Conservation (phyloP, 2,888 invertebrate species). For the Icerya purchasi region DNA sequence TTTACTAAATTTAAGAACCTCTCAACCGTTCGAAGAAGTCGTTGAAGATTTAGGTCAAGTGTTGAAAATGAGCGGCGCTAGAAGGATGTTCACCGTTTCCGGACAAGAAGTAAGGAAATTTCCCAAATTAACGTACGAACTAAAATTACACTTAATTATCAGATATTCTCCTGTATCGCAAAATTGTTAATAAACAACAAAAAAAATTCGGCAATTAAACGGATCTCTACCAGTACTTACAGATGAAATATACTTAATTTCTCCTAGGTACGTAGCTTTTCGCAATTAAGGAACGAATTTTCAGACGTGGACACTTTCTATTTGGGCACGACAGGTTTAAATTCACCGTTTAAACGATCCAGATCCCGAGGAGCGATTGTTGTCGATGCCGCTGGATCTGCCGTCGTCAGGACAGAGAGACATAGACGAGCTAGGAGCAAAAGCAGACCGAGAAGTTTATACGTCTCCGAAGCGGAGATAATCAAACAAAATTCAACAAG, state of each 20-base stretch:
- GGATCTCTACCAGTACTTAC: too few relatives aligned
- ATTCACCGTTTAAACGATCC: slow-evolving; percentile 43
- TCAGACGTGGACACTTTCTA: slow-evolving; percentile 81
- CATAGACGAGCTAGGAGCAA: slow-evolving; percentile 54
- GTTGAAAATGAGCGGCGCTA: slow-evolving; percentile 72
- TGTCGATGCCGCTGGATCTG: slow-evolving; percentile 16
- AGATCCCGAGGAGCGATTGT: slow-evolving; percentile 30
- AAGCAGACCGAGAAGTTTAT: slow-evolving; percentile 61
- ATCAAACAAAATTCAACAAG: slow-evolving; percentile 13
- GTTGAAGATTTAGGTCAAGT: slow-evolving; percentile 81
- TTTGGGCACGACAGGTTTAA: slow-evolving; percentile 29
- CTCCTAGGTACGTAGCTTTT: slow-evolving; percentile 66
- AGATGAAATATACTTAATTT: too few relatives aligned
- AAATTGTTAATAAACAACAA: not conserved
- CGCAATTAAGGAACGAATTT: slow-evolving; percentile 77
- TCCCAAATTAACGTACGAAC: slow-evolving; percentile 3
- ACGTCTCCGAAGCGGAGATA: slow-evolving; percentile 50
- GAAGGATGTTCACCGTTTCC: slow-evolving; percentile 74
- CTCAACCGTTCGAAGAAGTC: slow-evolving; percentile 85
- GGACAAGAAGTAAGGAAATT: slow-evolving; percentile 80
- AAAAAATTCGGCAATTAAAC: not conserved
- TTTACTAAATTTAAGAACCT: slow-evolving; percentile 69
- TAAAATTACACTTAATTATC: not conserved
- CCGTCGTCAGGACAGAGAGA: slow-evolving; percentile 22
- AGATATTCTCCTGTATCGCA: not conserved